Percentiles rank a stretch among this genome's conserved stretches.
Evolutionary conservation across 2,797 vertebrate genomes (phyloP).

Genomic region (Centropyge bicolor): DNA sequence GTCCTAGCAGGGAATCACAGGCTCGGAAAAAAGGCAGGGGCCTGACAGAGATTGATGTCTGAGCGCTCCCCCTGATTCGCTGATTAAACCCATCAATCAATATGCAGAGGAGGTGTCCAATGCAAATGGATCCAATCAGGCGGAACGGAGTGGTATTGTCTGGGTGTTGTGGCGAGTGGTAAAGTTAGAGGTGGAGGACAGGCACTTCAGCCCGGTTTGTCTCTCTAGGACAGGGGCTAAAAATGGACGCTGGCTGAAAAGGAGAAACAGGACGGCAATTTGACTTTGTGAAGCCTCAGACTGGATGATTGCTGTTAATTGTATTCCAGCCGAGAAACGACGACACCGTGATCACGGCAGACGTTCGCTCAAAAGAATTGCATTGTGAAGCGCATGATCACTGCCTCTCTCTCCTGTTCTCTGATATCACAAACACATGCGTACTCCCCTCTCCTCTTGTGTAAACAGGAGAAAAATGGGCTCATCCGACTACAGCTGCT

Average conservation of each 20-base stretch:
- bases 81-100: conserved; percentile 99
- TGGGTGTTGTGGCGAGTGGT: conserved; percentile 82
- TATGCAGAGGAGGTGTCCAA: conserved; percentile 97
- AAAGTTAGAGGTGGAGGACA: conserved; percentile 85
- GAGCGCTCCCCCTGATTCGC: conserved; percentile 95
- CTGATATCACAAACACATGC: conserved; percentile 46
- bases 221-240: conserved; percentile 61
- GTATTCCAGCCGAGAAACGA: conserved; percentile 21
- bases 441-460: conserved; percentile 50
- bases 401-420: conserved; percentile 44
- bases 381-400: conserved; percentile 6
- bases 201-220: conserved; percentile 70
- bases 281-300: conserved; percentile 13
- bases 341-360: conserved; percentile 17
- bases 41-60: conserved; percentile 94
- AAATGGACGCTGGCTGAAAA: conserved; percentile 40
- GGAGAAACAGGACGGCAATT: conserved; percentile 26
- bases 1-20: conserved; percentile 85
- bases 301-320: conserved; percentile 29
- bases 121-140: conserved; percentile 97
- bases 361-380: conserved; percentile 41
- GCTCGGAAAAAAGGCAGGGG: conserved; percentile 82
- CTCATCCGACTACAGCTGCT: conserved; percentile 69
- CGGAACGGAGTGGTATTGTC: conserved; percentile 87
- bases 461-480: conserved; percentile 68